Base-by-base conservation (phyloP, 2,888 invertebrate species). In the Volucella zonaria region DNA sequence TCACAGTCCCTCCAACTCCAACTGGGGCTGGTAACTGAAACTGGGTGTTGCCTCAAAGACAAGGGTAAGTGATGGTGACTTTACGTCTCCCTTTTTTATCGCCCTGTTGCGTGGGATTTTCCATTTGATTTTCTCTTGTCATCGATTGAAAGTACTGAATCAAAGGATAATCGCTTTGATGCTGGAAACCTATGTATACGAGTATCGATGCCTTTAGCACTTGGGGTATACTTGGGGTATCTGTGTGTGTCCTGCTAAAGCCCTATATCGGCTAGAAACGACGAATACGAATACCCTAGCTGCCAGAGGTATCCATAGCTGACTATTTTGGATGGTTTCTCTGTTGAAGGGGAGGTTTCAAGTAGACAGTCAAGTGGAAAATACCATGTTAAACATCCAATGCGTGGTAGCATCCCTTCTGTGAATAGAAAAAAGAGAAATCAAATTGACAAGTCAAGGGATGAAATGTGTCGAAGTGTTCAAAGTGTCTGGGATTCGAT, bases 121-220 rank as follows among this genome's bases (percentile, higher is more conserved):
- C 83, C 56, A 66, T 80, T 79, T 66, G 80, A 80, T 70, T 83
- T 75, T 80, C 64, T 66, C 54, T 68, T 80, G 73, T 75, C 80
- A 73, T 73, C 67, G 67, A 77, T 62, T 58, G 56, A 68, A 71
- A 54, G 62, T 61, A 85, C 51, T 51, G 40, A 68, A 67, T 85
- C 81, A 85, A 73, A 71, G 81, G 75, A 66, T 85, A 85, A 85
- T 76, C 71, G 62, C 73, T 81, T 81, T 67, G 56, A 77, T 58
- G 62, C 64, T 54, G 18, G 54, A 67, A 45, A 58, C 31, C 31
- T 31, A 31, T 31, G 31, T 31, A 31, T 31, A 4, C 31, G 0
- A 31, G 31, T 49, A 10, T 59, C 66, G 64, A 54, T 66, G 52
- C 40, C 49, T 14, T 74, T 68, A 31, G 12, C 23, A 31, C 15